A percentile compares a stretch with the other conserved stretches of the same genome.
Evolutionary conservation across 2,113 vertebrate genomes (phyloP).

Genomic region (Ammodytes dubius): DNA sequence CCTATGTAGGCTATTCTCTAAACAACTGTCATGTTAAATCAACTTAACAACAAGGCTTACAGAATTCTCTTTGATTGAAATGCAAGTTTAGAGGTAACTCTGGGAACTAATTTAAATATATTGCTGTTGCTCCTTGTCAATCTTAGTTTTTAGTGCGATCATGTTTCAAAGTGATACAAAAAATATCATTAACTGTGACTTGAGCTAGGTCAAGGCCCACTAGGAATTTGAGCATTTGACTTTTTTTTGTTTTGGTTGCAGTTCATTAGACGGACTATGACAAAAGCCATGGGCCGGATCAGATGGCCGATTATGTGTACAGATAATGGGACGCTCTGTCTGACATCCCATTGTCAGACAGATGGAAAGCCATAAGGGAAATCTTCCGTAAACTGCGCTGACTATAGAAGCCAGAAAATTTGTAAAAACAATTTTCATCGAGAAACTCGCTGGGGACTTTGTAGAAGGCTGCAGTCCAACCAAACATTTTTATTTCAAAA

Average conservation of each 20-base stretch:
- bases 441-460: background rate
- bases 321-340: constrained; percentile 23
- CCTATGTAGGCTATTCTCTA: background rate
- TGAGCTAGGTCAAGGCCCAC: background rate
- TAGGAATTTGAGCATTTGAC: background rate
- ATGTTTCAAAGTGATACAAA: background rate
- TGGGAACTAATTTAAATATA: background rate
- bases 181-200: background rate
- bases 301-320: constrained; percentile 25
- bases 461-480: background rate
- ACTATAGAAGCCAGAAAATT: no score
- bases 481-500: background rate
- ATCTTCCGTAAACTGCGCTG: constrained; percentile 41
- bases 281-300: background rate
- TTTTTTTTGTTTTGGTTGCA: background rate
- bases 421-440: background rate
- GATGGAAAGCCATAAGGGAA: constrained; percentile 64
- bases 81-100: background rate
- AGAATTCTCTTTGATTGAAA: background rate
- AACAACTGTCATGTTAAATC: constrained; percentile 24
- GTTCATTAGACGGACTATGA: constrained; percentile 10
- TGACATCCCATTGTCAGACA: constrained; percentile 51
- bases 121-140: background rate
- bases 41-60: background rate
- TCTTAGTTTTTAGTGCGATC: background rate